A percentile compares a stretch with the other conserved stretches of the same genome.
Conservation (phyloP, 53 echinoderm and acorn worm species). For the Astropecten irregularis region DNA sequence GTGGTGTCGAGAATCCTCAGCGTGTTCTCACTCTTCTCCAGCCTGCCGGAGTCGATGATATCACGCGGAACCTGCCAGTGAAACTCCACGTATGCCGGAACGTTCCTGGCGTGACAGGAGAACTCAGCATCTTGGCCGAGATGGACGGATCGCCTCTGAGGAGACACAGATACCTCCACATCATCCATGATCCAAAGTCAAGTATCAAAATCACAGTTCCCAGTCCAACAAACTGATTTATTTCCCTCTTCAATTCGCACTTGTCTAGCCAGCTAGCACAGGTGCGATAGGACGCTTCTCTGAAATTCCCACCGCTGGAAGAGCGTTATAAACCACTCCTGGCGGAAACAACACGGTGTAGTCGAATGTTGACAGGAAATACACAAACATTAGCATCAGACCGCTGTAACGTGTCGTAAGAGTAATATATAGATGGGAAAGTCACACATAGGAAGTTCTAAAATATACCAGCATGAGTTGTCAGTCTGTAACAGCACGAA, state of each 20-base stretch:
- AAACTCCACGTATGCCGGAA: background rate
- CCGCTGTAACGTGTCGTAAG: too few species aligned
- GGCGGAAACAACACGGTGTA: too few species aligned
- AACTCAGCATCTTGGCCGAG: slow-evolving; percentile 37
- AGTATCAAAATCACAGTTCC: background rate
- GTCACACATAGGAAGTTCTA: too few species aligned
- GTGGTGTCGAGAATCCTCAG: slow-evolving; percentile 18
- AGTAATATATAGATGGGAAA: too few species aligned
- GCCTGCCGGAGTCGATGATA: background rate
- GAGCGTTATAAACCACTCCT: background rate
- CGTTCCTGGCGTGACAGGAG: slow-evolving; percentile 11
- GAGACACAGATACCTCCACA: slow-evolving; percentile 5
- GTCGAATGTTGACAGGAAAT: too few species aligned
- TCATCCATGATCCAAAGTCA: background rate
- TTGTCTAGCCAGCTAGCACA: background rate
- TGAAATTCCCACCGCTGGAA: background rate
- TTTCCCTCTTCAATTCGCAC: too few species aligned
- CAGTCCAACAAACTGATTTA: background rate
- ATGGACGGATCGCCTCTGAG: background rate
- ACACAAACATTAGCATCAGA: too few species aligned
- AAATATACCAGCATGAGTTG: too few species aligned
- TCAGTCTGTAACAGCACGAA: too few species aligned
- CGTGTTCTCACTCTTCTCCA: background rate
- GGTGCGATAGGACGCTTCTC: background rate
- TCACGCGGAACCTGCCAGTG: slow-evolving; percentile 12